Percentiles rank a stretch among this genome's conserved stretches.
Evolutionary conservation across 1,140 invertebrate species (phyloP).

Genomic region (Condylostylus longicornis): DNA sequence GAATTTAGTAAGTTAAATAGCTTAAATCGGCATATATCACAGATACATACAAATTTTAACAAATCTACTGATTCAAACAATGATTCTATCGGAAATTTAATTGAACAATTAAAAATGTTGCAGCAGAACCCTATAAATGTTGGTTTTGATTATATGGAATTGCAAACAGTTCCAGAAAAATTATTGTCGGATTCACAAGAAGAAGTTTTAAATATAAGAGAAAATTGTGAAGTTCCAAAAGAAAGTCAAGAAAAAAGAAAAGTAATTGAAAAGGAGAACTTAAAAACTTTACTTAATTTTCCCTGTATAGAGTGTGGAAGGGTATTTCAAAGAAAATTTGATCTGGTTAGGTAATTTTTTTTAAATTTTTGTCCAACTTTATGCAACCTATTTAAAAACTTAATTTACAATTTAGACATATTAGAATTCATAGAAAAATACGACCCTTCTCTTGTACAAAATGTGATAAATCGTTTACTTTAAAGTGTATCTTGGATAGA

Average conservation of each 20-base stretch:
- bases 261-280: not conserved
- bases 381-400: no score
- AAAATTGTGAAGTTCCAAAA: not conserved
- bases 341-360: slow-evolving; percentile 12
- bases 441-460: no score
- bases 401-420: no score
- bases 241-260: not conserved
- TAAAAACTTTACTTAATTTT: slow-evolving; percentile 3
- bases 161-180: not conserved
- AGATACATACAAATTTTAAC: not conserved
- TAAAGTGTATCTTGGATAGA: no score
- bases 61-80: not conserved
- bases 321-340: slow-evolving; percentile 12
- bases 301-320: slow-evolving; percentile 15
- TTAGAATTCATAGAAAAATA: no score
- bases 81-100: not conserved
- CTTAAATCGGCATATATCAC: not conserved
- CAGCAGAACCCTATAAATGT: not conserved
- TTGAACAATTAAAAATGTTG: not conserved
- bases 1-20: not conserved
- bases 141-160: not conserved
- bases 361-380: no score
- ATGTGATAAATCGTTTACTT: no score
- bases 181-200: not conserved
- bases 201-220: not conserved